Evolutionary conservation across 2,888 invertebrate species (phyloP).

Genomic region (Cryptophagus acutangulus): DNA sequence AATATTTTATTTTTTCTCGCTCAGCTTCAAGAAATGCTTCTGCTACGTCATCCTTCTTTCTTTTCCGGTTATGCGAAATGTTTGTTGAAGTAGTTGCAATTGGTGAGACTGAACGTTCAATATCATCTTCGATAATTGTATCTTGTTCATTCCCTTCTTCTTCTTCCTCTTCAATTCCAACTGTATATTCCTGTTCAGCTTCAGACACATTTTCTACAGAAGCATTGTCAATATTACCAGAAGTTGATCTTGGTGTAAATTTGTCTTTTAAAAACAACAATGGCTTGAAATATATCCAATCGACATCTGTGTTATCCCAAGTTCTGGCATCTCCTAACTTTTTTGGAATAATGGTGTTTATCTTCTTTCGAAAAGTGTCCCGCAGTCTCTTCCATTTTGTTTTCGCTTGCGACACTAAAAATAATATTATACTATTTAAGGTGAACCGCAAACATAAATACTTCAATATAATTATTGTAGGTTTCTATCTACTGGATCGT

Average conservation of each 20-base stretch:
- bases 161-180: no score
- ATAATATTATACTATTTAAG: not conserved
- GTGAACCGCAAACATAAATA: slow-evolving; percentile 5
- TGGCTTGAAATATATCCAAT: slow-evolving; percentile 20
- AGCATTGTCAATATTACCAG: slow-evolving; percentile 17
- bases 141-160: no score
- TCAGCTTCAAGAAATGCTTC: no score
- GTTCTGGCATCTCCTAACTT: slow-evolving; percentile 18
- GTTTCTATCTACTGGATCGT: slow-evolving; percentile 18
- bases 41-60: no score
- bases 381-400: slow-evolving; percentile 21
- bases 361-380: slow-evolving; percentile 19
- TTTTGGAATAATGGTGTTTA: slow-evolving; percentile 12
- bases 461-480: slow-evolving; percentile 12
- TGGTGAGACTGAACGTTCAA: no score
- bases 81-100: no score
- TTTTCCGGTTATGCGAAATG: no score
- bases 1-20: no score
- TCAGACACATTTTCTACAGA: no score
- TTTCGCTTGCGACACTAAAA: slow-evolving; percentile 14
- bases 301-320: not conserved
- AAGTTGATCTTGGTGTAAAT: slow-evolving; percentile 17
- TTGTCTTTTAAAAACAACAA: slow-evolving; percentile 23
- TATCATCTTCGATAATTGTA: no score
- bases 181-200: no score